Base-by-base conservation (phyloP, 2,888 invertebrate genomes). In the Noctua comes region DNA sequence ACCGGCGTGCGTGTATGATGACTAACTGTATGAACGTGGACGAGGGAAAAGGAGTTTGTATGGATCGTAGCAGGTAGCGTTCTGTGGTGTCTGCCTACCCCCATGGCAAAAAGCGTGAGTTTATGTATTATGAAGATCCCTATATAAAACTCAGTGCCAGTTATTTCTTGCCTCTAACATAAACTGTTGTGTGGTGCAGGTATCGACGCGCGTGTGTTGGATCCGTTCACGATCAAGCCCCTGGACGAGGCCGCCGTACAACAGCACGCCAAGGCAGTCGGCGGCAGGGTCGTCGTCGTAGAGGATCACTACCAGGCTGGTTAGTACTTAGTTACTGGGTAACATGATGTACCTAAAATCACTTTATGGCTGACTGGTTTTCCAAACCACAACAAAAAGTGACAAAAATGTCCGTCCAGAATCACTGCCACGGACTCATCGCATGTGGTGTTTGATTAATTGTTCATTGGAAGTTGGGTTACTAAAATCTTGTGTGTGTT, bases 231-330 rank as follows among this genome's bases (percentile, higher is more conserved):
- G 18, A 97, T 99, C 81, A 99, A 99, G 96, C 99, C 99, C 0
- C 96, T 99, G 87, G 99, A 99, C 96, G 97, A 97, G 76, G 97
- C 97, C 1, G 97, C 98, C 2, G 98, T 99, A 64, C 94, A 98
- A 64, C 96, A 97, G 73, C 98, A 99, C 93, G 99, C 99, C 5
- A 97, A 97, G 83, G 98, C 98, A 76, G 98, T 97, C 77, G 98
- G 98, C 13, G 99, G 99, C 1, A 97, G 98, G 18, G 97, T 99
- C 76, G 94, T 99, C 72, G 99, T 99, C 57, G 99, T 99, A 0
- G 99, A 99, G 95, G 99, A 99, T 94, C 99, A 99, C 95, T 99
- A 99, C 94, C 98, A 98, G 86, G 98, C 98, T 94, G 99, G 98
- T 98, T 68, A 84, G 93, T 92, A 4, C 4, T 16, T 6, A 8